Percentiles rank a stretch among this genome's conserved stretches.
Evolutionary conservation across 1,140 invertebrate species (phyloP).

Genomic region (Drosophila lacertosa): DNA sequence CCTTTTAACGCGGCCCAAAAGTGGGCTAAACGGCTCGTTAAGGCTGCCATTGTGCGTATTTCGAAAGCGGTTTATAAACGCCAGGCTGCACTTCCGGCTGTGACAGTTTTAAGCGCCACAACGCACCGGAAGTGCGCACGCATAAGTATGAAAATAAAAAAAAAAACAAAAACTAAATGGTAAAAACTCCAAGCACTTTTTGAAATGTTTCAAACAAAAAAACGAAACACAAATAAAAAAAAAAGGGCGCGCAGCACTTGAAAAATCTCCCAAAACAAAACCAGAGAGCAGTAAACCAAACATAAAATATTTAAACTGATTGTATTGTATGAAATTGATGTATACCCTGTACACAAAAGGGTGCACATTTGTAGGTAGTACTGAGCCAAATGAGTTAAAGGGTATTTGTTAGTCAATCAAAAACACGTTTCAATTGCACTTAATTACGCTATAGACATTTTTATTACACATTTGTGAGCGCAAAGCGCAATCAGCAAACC

Average conservation of each 20-base stretch:
- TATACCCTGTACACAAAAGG: neutral
- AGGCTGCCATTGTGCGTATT: conserved; percentile 57
- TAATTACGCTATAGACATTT: conserved; percentile 42
- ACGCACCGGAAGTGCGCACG: conserved; percentile 59
- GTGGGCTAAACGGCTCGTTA: conserved; percentile 74
- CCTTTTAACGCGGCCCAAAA: conserved; percentile 36
- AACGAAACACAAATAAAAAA: conserved; percentile 7
- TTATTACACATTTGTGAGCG: conserved; percentile 24
- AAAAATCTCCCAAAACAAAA: conserved; percentile 14
- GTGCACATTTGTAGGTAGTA: neutral
- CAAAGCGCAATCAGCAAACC: conserved; percentile 50
- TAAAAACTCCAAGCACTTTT: conserved; percentile 61
- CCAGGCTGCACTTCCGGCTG: conserved; percentile 78
- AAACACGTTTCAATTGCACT: conserved; percentile 25
- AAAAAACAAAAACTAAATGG: neutral
- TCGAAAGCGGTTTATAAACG: conserved; percentile 58
- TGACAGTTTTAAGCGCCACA: conserved; percentile 69
- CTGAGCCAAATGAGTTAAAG: neutral
- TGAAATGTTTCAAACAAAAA: conserved; percentile 38
- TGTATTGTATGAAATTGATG: neutral
- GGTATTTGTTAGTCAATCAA: conserved; percentile 8
- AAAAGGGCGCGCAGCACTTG: conserved; percentile 13
- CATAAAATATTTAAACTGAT: neutral
- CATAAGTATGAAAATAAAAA: conserved; percentile 25
- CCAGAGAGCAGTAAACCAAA: conserved; percentile 4